Conservation (phyloP, 2,113 vertebrate species). For the Meles meles region DNA sequence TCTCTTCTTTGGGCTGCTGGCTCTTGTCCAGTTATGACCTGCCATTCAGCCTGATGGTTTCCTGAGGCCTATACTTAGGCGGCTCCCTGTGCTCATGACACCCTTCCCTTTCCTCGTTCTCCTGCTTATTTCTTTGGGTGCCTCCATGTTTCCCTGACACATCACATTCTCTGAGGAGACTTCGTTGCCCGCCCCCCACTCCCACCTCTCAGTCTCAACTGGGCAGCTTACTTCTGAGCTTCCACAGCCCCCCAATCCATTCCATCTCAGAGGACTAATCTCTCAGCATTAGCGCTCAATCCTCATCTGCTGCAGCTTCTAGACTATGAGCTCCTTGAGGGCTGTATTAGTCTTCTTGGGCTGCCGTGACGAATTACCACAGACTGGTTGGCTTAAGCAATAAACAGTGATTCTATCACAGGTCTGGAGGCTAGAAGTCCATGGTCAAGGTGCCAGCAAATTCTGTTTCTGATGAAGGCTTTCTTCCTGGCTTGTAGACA, state of each 20-base stretch:
- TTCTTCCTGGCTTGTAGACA: not conserved
- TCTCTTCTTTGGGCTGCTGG: not conserved
- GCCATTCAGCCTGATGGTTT: rapidly evolving
- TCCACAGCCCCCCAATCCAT: not conserved
- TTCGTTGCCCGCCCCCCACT: not conserved
- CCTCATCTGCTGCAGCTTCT: not conserved
- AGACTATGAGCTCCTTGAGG: not conserved
- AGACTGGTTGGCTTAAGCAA: not conserved
- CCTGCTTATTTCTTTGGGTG: not conserved
- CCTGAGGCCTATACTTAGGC: not conserved
- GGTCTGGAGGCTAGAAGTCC: not conserved
- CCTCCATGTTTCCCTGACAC: not conserved
- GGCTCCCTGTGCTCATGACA: not conserved
- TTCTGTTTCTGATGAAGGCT: not conserved
- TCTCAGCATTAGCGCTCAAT: too few species aligned
- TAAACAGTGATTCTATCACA: not conserved
- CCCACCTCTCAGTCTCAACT: not conserved
- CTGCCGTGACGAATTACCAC: not conserved
- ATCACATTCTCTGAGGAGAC: not conserved
- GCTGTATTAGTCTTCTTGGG: not conserved
- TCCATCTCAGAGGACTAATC: not conserved
- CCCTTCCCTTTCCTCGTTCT: not conserved
- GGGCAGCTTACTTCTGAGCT: not conserved
- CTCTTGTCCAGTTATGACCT: not conserved
- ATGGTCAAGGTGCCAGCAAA: not conserved